A percentile compares a stretch with the other conserved stretches of the same genome.
Conservation (phyloP, 2,113 vertebrate genomes). For the Cygnus buccinator region DNA sequence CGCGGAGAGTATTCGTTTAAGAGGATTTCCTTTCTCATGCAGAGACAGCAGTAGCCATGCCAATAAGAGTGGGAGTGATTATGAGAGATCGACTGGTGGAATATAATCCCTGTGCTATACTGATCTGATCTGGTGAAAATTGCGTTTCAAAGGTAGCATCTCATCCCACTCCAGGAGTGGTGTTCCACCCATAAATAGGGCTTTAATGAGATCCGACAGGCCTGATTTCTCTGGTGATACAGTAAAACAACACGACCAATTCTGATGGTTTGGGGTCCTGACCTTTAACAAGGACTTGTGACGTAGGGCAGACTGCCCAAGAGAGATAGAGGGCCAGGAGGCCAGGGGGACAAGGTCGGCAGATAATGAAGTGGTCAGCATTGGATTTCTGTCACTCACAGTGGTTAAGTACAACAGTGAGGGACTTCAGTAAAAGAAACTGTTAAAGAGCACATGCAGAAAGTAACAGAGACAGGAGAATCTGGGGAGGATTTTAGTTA, state of each 20-base stretch:
- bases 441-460: constrained; percentile 57
- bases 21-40: constrained; percentile 53
- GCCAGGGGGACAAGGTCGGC: constrained; percentile 82
- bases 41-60: background rate
- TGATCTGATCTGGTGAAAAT: constrained; percentile 27
- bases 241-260: constrained; percentile 71
- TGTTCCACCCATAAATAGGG: constrained; percentile 38
- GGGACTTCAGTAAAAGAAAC: constrained; percentile 51
- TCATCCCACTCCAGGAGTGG: constrained; percentile 27
- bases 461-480: constrained; percentile 25
- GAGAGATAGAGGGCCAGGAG: constrained; percentile 78
- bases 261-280: constrained; percentile 82
- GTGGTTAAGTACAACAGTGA: constrained; percentile 69
- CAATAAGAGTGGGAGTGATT: constrained; percentile 41
- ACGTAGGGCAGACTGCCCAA: constrained; percentile 85
- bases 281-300: constrained; percentile 84
- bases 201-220: constrained; percentile 74
- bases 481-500: background rate
- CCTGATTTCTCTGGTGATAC: constrained; percentile 74
- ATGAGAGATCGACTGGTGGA: constrained; percentile 24
- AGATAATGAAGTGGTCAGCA: constrained; percentile 94
- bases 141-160: constrained; percentile 63
- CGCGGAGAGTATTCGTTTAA: background rate
- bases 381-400: constrained; percentile 95
- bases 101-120: constrained; percentile 23